Base-by-base conservation (phyloP, 2,113 vertebrate species). In the Sula dactylatra region DNA sequence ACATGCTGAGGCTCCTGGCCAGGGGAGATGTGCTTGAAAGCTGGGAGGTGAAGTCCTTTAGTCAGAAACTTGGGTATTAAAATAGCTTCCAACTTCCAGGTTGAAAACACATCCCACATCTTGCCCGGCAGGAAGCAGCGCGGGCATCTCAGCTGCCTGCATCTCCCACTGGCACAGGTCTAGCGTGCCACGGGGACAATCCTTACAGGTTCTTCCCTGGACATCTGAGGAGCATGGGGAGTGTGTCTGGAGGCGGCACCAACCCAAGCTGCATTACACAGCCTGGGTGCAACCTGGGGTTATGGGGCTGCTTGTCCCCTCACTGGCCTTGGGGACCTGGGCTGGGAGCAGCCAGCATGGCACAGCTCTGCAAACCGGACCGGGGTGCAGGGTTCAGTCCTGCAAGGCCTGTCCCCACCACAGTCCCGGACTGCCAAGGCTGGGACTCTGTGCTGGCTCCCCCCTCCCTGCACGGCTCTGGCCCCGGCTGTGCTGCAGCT, bases 71-170 rank as follows among this genome's bases (percentile, higher is more conserved):
- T 12, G 36, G 4, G 17, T 59, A 62, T 38, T 56, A 58, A 95
- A 91, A 71, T 42, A 81, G 12, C 11, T 64, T 64, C 49, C 36
- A 11, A 62, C 42, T 72, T 91, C 64, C 34, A 66, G 20, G 55
- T 26, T 92, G 90, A 56, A 93, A 81, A 45, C 5, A 3, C 38
- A 59, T 47, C 86, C 80, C 55, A 78, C 50, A 13, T 32, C 59
- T 49, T 11, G 17, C 34, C 76, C 13, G 1, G 76, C 0, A 0
- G 40, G 40, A 88, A 49, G 40, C 2, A 0, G 3, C 17, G 21
- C 0, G 0, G 64, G 72, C 76, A 73, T 72, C 59, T 69, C 64
- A 81, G 67, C 58, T 71, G 47, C 79, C 74, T 74, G 47, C 71
- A 80, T 58, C 79, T 92, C 76, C 45, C 32, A 5, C n/a, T 12